Conservation (phyloP, 2,888 invertebrate genomes). For the Protophormia terraenovae region DNA sequence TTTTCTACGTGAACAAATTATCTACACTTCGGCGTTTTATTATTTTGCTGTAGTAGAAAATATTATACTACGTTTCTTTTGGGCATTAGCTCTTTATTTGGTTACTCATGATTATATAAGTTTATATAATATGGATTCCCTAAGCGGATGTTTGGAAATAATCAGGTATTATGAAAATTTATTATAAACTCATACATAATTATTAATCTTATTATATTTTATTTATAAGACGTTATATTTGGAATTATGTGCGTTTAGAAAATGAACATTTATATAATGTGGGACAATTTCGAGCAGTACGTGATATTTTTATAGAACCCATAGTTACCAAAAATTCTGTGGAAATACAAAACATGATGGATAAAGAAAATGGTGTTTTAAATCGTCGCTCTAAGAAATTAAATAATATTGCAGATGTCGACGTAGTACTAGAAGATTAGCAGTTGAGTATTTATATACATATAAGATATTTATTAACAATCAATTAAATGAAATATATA, state of each 20-base stretch:
- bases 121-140: conserved; percentile 89
- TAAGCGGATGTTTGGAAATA: conserved; percentile 91
- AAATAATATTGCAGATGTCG: neutral
- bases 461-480: neutral
- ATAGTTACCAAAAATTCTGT: conserved; percentile 92
- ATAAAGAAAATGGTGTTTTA: conserved; percentile 90
- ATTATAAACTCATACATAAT: neutral
- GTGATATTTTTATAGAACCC: conserved; percentile 97
- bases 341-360: conserved; percentile 94
- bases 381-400: conserved; percentile 82
- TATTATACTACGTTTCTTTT: conserved; percentile 93
- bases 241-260: conserved; percentile 99
- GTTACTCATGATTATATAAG: conserved; percentile 88
- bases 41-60: conserved; percentile 99
- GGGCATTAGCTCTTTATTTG: conserved; percentile 93
- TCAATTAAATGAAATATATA: neutral
- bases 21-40: conserved; percentile 90
- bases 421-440: neutral
- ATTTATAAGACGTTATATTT: conserved; percentile 90
- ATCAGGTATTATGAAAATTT: conserved; percentile 84
- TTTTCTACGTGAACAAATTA: conserved; percentile 95
- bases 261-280: conserved; percentile 99
- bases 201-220: neutral
- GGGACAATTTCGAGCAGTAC: conserved; percentile 97
- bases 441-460: neutral